phyloP scores from a whole-genome alignment of 2,888 invertebrate genomes.

The Scotopteryx bipunctaria region DNA sequence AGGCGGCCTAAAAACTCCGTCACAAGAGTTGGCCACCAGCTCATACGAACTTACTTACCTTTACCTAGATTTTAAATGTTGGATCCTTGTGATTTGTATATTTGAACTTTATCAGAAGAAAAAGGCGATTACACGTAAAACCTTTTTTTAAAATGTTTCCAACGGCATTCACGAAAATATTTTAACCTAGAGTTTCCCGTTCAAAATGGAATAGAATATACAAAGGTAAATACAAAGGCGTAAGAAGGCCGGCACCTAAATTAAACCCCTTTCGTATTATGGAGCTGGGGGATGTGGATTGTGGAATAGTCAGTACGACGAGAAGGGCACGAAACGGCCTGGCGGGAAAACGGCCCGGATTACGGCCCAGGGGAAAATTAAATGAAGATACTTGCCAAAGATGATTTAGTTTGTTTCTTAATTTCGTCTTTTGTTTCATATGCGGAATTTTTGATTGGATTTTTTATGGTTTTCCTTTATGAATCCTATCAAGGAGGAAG shows the following conservation, averaged over 20 bases:
- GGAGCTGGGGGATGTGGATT: conserved; percentile 10
- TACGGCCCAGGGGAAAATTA: conserved; percentile 26
- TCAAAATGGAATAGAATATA: conserved; percentile 31
- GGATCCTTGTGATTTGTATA: too few species aligned
- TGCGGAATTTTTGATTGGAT: conserved; percentile 4
- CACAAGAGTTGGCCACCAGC: too few species aligned
- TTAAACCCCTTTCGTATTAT: conserved; percentile 34
- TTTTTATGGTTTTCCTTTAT: too few species aligned
- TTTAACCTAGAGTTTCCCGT: conserved; percentile 15
- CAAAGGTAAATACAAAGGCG: conserved; percentile 32
- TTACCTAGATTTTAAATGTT: too few species aligned
- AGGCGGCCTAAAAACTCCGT: too few species aligned
- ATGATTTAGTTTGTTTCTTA: conserved; percentile 30
- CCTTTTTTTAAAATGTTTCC: neutral
- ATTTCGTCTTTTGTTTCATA: conserved; percentile 20
- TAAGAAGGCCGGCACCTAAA: conserved; percentile 29
- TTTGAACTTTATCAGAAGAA: too few species aligned
- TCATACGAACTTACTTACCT: too few species aligned
- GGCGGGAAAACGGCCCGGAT: conserved; percentile 19
- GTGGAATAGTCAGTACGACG: conserved; percentile 12
- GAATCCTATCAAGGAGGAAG: too few species aligned
- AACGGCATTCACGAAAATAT: conserved; percentile 15
- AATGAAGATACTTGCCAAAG: conserved; percentile 21
- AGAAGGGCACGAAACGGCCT: conserved; percentile 11
- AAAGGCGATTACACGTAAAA: neutral